These are phyloP conservation scores for Otolemur crassicaudatus DNA, from an alignment of 2,797 vertebrate genomes.

Conservation along the genomic window DNA sequence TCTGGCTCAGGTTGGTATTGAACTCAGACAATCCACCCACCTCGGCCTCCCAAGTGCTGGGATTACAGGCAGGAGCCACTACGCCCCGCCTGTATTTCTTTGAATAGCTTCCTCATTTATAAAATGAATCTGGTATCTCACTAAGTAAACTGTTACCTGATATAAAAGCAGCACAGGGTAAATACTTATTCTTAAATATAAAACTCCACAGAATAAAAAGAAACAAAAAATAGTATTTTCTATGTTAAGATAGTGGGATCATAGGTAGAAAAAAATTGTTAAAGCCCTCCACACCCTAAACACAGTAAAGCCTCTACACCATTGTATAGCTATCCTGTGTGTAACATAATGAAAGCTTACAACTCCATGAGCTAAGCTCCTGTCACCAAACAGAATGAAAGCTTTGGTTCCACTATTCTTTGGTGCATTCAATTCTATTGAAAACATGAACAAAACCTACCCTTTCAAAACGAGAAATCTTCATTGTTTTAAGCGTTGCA, in stretches of 20 bases:
- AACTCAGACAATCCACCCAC: no score
- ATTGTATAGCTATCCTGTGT: neutral
- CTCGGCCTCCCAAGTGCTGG: no score
- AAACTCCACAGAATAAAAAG: neutral
- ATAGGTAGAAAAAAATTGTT: neutral
- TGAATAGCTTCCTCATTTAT: neutral
- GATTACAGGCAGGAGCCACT: no score
- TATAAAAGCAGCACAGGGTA: neutral
- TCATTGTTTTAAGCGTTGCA: conserved; percentile 96
- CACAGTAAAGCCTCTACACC: neutral
- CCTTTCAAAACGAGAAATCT: conserved; percentile 97
- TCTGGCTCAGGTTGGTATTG: no score
- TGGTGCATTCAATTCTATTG: neutral
- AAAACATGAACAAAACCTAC: conserved; percentile 86
- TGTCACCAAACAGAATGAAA: neutral
- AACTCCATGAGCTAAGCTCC: neutral
- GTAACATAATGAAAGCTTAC: neutral
- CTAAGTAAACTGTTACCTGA: neutral
- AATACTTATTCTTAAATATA: neutral
- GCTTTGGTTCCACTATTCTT: neutral
- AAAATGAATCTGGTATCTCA: neutral
- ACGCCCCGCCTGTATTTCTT: neutral
- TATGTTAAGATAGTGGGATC: no score
- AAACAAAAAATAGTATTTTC: neutral
- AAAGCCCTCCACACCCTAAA: neutral